Evolutionary conservation across 1,140 invertebrate genomes (phyloP).

Genomic region (Halotydeus destructor): DNA sequence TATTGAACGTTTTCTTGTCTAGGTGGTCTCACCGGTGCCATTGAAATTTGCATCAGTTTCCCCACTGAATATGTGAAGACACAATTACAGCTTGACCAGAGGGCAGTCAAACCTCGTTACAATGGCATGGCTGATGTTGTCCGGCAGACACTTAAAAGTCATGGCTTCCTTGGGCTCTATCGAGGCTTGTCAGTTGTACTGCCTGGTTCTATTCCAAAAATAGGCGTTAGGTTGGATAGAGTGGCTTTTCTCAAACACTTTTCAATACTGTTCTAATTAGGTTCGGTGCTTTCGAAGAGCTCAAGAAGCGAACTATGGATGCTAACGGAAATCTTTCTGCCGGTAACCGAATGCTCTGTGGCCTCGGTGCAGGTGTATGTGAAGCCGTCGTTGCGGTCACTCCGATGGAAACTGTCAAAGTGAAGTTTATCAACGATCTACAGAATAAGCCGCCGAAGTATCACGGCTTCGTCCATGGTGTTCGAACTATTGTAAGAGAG

Average conservation of each 20-base stretch:
- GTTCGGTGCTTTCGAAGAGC: slow-evolving; percentile 76
- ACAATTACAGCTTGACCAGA: slow-evolving; percentile 90
- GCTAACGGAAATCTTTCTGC: slow-evolving; percentile 55
- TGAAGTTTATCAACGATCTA: slow-evolving; percentile 98
- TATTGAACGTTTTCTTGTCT: no score
- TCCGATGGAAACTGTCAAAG: slow-evolving; percentile 97
- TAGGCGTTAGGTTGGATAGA: slow-evolving; percentile 88
- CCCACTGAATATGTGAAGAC: slow-evolving; percentile 99
- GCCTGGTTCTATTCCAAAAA: slow-evolving; percentile 94
- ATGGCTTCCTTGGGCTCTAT: slow-evolving; percentile 81
- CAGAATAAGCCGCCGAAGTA: slow-evolving; percentile 60
- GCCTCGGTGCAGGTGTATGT: slow-evolving; percentile 74
- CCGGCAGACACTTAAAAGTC: slow-evolving; percentile 63
- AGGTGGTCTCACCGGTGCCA: slow-evolving; percentile 72
- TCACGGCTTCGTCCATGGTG: slow-evolving; percentile 81
- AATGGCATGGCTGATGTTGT: slow-evolving; percentile 79
- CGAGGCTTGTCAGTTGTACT: slow-evolving; percentile 84
- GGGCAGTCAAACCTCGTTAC: slow-evolving; percentile 46
- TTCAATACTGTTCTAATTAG: slow-evolving; percentile 49
- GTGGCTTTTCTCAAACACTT: slow-evolving; percentile 87
- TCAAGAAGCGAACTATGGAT: slow-evolving; percentile 54
- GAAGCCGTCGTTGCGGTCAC: slow-evolving; percentile 93
- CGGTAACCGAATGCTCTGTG: slow-evolving; percentile 57
- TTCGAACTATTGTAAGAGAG: slow-evolving; percentile 58
- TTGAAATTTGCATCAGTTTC: slow-evolving; percentile 98